Evolutionary conservation across 2,888 invertebrate species (phyloP).

Genomic region (Plebejus argus): DNA sequence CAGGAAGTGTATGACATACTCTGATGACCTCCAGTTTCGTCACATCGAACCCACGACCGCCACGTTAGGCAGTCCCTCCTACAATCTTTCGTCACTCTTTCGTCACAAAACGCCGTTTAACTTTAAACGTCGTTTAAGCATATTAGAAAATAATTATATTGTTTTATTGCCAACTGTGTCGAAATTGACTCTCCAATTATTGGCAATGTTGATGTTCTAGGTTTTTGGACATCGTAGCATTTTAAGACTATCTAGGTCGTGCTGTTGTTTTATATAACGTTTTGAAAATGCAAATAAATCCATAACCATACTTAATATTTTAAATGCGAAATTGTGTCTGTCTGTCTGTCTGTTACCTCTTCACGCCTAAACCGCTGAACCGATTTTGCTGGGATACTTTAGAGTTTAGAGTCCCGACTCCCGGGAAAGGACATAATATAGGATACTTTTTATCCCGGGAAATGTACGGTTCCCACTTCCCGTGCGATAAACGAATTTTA

Average conservation of each 20-base stretch:
- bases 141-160: constrained; percentile 17
- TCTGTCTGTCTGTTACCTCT: no score
- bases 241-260: not conserved
- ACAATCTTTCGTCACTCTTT: constrained; percentile 22
- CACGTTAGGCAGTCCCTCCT: constrained; percentile 45
- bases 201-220: not conserved
- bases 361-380: no score
- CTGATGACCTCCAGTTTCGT: constrained; percentile 40
- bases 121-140: constrained; percentile 19
- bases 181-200: not conserved
- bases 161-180: not conserved
- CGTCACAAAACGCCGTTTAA: constrained; percentile 18
- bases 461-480: no score
- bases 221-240: not conserved
- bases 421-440: no score
- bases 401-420: no score
- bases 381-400: no score
- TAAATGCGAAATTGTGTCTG: no score
- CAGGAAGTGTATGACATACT: not conserved
- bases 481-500: no score
- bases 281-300: not conserved
- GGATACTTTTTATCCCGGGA: no score
- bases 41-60: constrained; percentile 45
- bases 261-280: not conserved
- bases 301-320: not conserved